Evolutionary conservation across 2,797 vertebrate genomes (phyloP).

Genomic region (Cyprinodon diabolis): DNA sequence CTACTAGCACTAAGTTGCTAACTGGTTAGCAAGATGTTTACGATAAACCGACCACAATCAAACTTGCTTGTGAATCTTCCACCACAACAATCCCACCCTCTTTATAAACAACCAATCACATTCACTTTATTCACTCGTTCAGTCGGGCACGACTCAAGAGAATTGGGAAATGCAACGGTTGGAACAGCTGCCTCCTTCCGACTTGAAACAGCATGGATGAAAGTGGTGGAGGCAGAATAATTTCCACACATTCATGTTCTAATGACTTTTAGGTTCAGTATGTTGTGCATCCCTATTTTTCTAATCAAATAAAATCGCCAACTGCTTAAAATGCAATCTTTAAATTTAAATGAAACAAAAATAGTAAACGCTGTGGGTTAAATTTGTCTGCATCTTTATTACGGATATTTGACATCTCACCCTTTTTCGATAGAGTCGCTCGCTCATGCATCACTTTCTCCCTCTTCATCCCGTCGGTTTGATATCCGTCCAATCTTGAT

Average conservation of each 20-base stretch:
- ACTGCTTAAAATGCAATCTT: background rate
- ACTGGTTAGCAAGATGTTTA: too few relatives aligned
- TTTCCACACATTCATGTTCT: background rate
- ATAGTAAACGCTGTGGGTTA: background rate
- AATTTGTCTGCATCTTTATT: constrained; percentile 6
- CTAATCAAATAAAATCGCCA: background rate
- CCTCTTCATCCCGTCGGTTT: constrained; percentile 67
- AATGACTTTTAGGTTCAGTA: too few relatives aligned
- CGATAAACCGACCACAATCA: too few relatives aligned
- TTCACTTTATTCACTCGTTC: too few relatives aligned
- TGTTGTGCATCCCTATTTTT: background rate
- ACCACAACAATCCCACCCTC: too few relatives aligned
- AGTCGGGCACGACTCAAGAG: too few relatives aligned
- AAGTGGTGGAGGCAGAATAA: background rate
- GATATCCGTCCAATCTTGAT: constrained; percentile 69
- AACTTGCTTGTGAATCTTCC: too few relatives aligned
- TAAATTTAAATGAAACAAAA: constrained; percentile 14
- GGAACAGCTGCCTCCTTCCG: too few relatives aligned
- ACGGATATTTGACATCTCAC: constrained; percentile 15
- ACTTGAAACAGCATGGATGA: too few relatives aligned
- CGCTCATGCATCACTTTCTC: constrained; percentile 60
- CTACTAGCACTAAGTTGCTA: too few relatives aligned
- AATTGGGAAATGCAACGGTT: too few relatives aligned
- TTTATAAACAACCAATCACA: too few relatives aligned
- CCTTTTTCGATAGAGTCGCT: constrained; percentile 39